These are phyloP conservation scores for Cosmopolites sordidus DNA, from an alignment of 2,888 invertebrate species.

Conservation along the genomic window DNA sequence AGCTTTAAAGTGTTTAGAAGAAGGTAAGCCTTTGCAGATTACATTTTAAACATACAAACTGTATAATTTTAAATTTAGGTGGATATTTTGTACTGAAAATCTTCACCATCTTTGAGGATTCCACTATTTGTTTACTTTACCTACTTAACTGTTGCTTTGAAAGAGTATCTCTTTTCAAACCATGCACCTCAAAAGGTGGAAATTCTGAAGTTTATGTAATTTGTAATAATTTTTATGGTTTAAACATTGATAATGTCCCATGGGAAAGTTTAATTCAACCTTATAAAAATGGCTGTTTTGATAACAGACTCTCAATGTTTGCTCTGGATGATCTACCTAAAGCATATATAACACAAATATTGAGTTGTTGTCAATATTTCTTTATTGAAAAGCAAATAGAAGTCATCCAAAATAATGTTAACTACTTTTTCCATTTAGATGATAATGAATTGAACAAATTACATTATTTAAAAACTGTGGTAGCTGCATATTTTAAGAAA, in stretches of 20 bases:
- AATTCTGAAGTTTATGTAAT: slow-evolving; percentile 92
- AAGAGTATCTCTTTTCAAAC: slow-evolving; percentile 76
- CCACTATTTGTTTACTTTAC: slow-evolving; percentile 75
- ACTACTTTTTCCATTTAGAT: slow-evolving; percentile 51
- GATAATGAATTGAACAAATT: slow-evolving; percentile 30
- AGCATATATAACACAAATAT: slow-evolving; percentile 61
- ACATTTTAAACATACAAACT: neutral
- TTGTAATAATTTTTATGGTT: slow-evolving; percentile 60
- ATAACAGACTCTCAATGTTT: slow-evolving; percentile 54
- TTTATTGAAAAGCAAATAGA: slow-evolving; percentile 66
- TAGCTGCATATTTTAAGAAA: slow-evolving; percentile 57
- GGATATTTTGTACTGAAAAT: slow-evolving; percentile 83
- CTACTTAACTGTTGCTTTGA: slow-evolving; percentile 72
- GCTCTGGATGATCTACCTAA: slow-evolving; percentile 56
- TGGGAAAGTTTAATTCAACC: slow-evolving; percentile 46
- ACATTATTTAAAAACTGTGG: slow-evolving; percentile 40
- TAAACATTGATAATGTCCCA: slow-evolving; percentile 32
- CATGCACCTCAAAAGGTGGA: slow-evolving; percentile 88
- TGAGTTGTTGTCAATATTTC: slow-evolving; percentile 60
- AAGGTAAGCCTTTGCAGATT: slow-evolving; percentile 30
- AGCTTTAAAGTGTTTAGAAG: slow-evolving; percentile 65
- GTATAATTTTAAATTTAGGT: slow-evolving; percentile 47
- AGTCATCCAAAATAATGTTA: slow-evolving; percentile 65
- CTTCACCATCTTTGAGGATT: slow-evolving; percentile 84
- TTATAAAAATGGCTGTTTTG: slow-evolving; percentile 48